Evolutionary conservation across 1,140 invertebrate species (phyloP), one percentile per base, ranked within the genome.

Genomic region (Drosophila azteca): DNA sequence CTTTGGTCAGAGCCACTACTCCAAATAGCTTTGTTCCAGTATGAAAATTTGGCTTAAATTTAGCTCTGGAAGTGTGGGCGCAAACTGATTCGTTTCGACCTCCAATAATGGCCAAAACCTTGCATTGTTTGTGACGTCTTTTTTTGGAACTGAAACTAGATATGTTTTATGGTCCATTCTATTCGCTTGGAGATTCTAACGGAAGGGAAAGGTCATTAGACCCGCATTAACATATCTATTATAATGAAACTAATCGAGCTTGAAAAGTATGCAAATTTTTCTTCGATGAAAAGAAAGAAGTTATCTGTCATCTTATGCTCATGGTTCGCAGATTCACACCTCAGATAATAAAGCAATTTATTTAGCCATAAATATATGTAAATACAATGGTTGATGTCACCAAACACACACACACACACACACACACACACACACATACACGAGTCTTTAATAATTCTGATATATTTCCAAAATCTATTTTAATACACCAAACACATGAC

Each of bases 161-260:
- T 11, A 39, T 44, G 7, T 4, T 57, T 45, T 44, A 43, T 43
- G 26, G 35, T 8, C 7, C 22, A 22, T 15, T 46, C 49, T 45
- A 13, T 51, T 29, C 48, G 24, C 35, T 57, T 43, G 68, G 31
- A 5, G 22, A 31, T 69, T 57, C 51, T 68, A 55, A 41, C 41
- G 41, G 35, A 72, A 46, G 41, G n/a, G 71, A 60, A 75, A 76
- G 72, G 62, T 76, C 71, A 51, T 67, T 75, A 75, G n/a, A 76
- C 72, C 31, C 8, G 35, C 26, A 60, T 75, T 75, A 75, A 17
- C 72, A 74, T 75, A 67, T 41, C 24, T 17, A 9, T 13, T 49
- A 67, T 60, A 76, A 76, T 67, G 39, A 50, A 76, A 76, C 71
- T 67, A 76, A 75, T 75, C 45, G 17, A 54, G 63, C 71, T 15